phyloP scores from a whole-genome alignment of 2,113 vertebrate species.

The Vanacampus margaritifer region DNA sequence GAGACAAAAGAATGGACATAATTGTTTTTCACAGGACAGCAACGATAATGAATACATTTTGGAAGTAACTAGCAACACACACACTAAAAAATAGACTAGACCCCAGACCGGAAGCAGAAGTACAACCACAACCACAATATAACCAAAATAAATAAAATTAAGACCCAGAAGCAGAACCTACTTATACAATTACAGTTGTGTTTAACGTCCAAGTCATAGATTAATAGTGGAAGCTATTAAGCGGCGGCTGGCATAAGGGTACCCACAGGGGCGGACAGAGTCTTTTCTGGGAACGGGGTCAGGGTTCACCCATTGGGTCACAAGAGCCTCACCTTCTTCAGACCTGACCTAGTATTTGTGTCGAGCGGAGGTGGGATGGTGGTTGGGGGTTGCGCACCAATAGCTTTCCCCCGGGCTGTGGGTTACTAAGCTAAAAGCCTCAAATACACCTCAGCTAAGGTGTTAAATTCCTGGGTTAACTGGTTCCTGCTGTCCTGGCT shows the following conservation, averaged over 20 bases:
- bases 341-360: background rate
- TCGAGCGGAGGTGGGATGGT: no score
- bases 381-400: background rate
- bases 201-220: background rate
- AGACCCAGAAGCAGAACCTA: no score
- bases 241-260: background rate
- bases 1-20: no score
- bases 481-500: constrained; percentile 20
- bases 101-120: no score
- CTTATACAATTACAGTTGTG: background rate
- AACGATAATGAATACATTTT: no score
- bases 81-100: no score
- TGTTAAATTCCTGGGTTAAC: constrained; percentile 9
- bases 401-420: background rate
- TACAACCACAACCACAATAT: no score
- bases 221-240: background rate
- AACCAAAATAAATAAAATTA: no score
- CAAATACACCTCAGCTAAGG: constrained; percentile 17
- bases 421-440: constrained; percentile 17
- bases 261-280: constrained; percentile 17
- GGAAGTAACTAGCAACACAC: no score
- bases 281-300: constrained; percentile 13
- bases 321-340: constrained; percentile 21
- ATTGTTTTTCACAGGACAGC: no score
- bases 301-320: constrained; percentile 27